Conservation (phyloP, 2,113 vertebrate species). For the Salvator merianae region DNA sequence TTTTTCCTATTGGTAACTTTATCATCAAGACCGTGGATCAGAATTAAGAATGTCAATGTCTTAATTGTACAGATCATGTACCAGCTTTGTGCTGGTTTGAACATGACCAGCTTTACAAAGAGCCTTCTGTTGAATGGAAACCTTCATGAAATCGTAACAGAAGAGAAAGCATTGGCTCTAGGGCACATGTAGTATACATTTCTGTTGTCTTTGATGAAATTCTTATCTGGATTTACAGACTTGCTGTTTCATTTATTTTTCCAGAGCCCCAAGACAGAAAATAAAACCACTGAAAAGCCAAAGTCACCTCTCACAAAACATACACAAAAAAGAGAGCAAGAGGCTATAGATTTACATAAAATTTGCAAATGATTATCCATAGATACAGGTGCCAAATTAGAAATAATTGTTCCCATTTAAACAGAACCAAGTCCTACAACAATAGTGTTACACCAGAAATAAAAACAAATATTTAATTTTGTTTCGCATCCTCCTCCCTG, state of each 20-base stretch:
- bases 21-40: neutral
- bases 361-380: too few relatives aligned
- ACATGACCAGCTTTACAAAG: neutral
- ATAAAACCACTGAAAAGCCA: neutral
- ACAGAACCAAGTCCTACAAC: too few relatives aligned
- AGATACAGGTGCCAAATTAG: too few relatives aligned
- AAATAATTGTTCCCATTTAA: too few relatives aligned
- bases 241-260: neutral
- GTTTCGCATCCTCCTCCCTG: too few relatives aligned
- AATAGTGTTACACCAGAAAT: too few relatives aligned
- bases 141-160: neutral
- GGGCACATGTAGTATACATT: neutral
- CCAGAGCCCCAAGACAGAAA: neutral
- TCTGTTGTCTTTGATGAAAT: neutral
- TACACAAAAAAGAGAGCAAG: neutral
- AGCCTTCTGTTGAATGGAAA: neutral
- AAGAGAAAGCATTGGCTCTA: neutral
- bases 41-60: neutral
- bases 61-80: neutral
- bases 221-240: neutral
- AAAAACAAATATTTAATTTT: too few relatives aligned
- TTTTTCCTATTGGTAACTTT: conserved; percentile 2
- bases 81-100: neutral
- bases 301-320: neutral
- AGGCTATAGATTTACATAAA: too few relatives aligned